phyloP scores from a whole-genome alignment of 2,888 invertebrate species.

The Epistrophe eligans region DNA sequence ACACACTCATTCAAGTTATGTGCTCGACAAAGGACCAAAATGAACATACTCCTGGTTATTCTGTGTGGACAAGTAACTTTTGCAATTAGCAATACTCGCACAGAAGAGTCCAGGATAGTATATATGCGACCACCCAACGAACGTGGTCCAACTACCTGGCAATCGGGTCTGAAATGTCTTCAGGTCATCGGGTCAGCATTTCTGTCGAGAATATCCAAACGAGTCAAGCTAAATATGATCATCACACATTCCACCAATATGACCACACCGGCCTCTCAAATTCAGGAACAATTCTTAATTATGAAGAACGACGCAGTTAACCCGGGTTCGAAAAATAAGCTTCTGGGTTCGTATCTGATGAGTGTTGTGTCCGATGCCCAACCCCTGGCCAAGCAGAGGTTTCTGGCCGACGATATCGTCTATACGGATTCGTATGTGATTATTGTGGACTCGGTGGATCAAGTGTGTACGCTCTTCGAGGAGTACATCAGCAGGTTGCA shows the following conservation, averaged over 20 bases:
- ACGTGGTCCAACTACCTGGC: slow-evolving; percentile 79
- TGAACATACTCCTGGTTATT: slow-evolving; percentile 54
- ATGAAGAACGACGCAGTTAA: slow-evolving; percentile 80
- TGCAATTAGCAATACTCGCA: slow-evolving; percentile 12
- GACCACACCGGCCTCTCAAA: slow-evolving; percentile 82
- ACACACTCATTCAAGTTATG: slow-evolving; percentile 51
- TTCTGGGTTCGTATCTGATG: slow-evolving; percentile 77
- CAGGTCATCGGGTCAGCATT: slow-evolving; percentile 79
- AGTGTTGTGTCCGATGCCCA: slow-evolving; percentile 79
- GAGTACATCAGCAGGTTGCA: slow-evolving; percentile 78
- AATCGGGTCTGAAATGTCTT: slow-evolving; percentile 80
- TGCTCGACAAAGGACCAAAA: slow-evolving; percentile 19
- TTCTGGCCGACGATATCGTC: slow-evolving; percentile 71
- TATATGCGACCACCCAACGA: slow-evolving; percentile 79
- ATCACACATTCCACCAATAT: slow-evolving; percentile 80
- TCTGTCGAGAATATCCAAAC: slow-evolving; percentile 74
- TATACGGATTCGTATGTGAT: slow-evolving; percentile 81
- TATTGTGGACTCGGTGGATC: slow-evolving; percentile 79
- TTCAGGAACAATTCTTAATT: slow-evolving; percentile 80
- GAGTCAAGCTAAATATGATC: slow-evolving; percentile 78
- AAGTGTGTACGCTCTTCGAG: slow-evolving; percentile 77
- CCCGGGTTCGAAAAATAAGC: slow-evolving; percentile 25
- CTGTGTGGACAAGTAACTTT: slow-evolving; percentile 38
- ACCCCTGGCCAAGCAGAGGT: slow-evolving; percentile 73
- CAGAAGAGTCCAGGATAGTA: slow-evolving; percentile 72